phyloP scores from a whole-genome alignment of 1,140 invertebrate genomes.

The Magallana ariakensis region DNA sequence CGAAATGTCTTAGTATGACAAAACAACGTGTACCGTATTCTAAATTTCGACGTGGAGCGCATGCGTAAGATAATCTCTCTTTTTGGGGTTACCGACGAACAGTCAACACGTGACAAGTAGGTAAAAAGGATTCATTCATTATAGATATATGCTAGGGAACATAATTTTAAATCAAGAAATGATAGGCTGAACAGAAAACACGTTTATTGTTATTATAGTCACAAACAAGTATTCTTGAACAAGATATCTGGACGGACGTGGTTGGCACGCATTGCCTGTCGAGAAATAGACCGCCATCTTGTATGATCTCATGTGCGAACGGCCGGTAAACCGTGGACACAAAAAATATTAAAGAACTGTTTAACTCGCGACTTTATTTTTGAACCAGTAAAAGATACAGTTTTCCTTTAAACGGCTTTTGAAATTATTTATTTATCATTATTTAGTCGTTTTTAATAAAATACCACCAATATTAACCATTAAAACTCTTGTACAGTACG shows the following conservation, averaged over 20 bases:
- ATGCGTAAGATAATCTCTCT: constrained; percentile 13
- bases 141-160: neutral
- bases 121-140: neutral
- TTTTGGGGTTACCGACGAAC: constrained; percentile 12
- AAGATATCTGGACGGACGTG: neutral
- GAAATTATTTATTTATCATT: neutral
- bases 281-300: constrained; percentile 14
- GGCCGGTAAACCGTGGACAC: neutral
- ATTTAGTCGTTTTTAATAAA: neutral
- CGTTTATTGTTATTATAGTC: neutral
- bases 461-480: neutral
- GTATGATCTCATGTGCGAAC: constrained; percentile 9
- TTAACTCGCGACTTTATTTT: neutral
- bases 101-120: constrained; percentile 33
- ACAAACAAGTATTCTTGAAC: neutral
- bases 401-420: neutral
- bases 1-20: no score
- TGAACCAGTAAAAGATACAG: neutral
- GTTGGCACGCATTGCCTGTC: constrained; percentile 20
- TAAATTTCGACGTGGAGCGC: neutral
- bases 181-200: neutral
- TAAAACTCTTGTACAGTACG: no score
- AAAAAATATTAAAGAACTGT: no score
- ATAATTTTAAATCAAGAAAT: no score
- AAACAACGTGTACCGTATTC: neutral